A percentile compares a stretch with the other conserved stretches of the same genome.
Evolutionary conservation across 1,140 invertebrate species (phyloP).

Genomic region (Drosophila miranda): DNA sequence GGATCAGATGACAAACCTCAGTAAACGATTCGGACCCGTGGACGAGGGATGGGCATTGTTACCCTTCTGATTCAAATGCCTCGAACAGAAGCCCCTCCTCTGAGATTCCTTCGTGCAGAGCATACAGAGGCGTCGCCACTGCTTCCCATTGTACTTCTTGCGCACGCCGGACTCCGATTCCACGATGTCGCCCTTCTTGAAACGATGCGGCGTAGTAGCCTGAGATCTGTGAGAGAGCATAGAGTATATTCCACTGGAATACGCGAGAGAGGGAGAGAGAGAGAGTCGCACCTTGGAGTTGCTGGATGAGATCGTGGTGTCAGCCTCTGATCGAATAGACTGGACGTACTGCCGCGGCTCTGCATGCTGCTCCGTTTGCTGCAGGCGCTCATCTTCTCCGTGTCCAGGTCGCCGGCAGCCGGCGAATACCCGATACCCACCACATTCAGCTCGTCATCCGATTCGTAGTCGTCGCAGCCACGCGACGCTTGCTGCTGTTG

Average conservation of each 20-base stretch:
- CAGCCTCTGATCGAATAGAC: slow-evolving; percentile 90
- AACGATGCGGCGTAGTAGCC: slow-evolving; percentile 96
- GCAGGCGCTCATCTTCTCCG: slow-evolving; percentile 85
- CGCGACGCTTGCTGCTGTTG: slow-evolving; percentile 83
- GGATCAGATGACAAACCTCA: slow-evolving; percentile 58
- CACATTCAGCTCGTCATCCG: slow-evolving; percentile 93
- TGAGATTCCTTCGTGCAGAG: slow-evolving; percentile 99
- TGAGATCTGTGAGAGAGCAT: slow-evolving; percentile 86
- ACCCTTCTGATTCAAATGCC: slow-evolving; percentile 91
- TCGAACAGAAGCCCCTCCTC: slow-evolving; percentile 96
- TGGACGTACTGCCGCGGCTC: slow-evolving; percentile 93
- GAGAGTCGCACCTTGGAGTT: slow-evolving; percentile 87
- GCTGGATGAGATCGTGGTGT: slow-evolving; percentile 93
- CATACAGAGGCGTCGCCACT: slow-evolving; percentile 95
- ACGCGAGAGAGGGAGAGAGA: too few species aligned
- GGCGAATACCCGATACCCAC: slow-evolving; percentile 94
- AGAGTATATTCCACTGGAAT: too few species aligned
- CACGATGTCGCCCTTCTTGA: slow-evolving; percentile 99
- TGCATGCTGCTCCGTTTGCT: slow-evolving; percentile 95
- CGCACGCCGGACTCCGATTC: slow-evolving; percentile 97
- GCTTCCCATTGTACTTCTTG: slow-evolving; percentile 99
- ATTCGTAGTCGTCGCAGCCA: slow-evolving; percentile 93
- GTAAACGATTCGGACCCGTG: slow-evolving; percentile 72
- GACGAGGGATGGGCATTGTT: slow-evolving; percentile 75
- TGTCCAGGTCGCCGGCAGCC: slow-evolving; percentile 86